Conservation (phyloP, 2,113 vertebrate genomes). For the Actinemys pallida region DNA sequence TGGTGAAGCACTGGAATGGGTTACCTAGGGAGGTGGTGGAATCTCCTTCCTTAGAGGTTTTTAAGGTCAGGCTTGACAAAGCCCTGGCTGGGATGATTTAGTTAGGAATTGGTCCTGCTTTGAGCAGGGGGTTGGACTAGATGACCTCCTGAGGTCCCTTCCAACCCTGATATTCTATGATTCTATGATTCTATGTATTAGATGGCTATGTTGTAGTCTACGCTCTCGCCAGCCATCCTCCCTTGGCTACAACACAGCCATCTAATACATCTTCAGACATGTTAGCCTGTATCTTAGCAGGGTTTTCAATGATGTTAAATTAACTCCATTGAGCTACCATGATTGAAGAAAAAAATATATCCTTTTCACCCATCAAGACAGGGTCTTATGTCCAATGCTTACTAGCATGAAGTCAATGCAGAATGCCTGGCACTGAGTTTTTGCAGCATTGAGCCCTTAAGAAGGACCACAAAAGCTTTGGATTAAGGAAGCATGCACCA, state of each 20-base stretch:
- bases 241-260: conserved; percentile 34
- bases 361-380: conserved; percentile 19
- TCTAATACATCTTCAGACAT: not conserved
- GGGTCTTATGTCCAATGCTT: conserved; percentile 6
- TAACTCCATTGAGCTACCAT: conserved; percentile 21
- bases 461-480: conserved; percentile 44
- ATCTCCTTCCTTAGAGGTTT: no score
- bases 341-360: conserved; percentile 33
- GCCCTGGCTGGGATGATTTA: no score
- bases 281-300: conserved; percentile 46
- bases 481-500: conserved; percentile 55
- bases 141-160: no score
- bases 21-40: no score
- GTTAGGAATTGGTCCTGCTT: no score
- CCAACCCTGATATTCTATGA: no score
- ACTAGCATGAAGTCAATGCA: conserved; percentile 14
- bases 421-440: conserved; percentile 44
- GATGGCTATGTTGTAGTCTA: not conserved
- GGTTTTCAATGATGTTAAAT: conserved; percentile 18
- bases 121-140: no score
- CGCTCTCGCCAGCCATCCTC: not conserved
- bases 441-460: conserved; percentile 44
- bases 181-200: not conserved
- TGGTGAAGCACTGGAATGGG: no score
- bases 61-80: no score